Base-by-base conservation (phyloP, 2,888 invertebrate species). In the Drosophila emarginata region DNA sequence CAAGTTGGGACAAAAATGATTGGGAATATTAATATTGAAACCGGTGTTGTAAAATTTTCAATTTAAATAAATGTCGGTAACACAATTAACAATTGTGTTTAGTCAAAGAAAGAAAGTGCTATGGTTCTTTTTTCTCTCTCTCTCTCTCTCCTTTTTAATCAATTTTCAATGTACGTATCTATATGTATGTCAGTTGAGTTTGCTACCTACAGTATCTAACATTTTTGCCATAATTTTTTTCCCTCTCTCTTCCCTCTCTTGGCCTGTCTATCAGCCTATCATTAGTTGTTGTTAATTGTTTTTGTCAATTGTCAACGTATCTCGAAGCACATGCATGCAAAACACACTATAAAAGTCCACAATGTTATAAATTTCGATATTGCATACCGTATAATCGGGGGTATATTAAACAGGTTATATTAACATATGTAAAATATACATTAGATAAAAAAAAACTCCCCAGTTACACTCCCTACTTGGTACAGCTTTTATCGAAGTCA, bases 291-390 rank as follows among this genome's bases (percentile, higher is more conserved):
- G 84, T 72, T 83, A 80, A 80, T 80, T 78, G 67, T 70, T 83
- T 77, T 73, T 67, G 77, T 80, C 75, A 80, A 83, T 83, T 78
- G 77, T 54, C 70, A 74, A 68, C 56, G 59, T 54, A 52, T 39
- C 45, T 32, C 32, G 32, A 4, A 11, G 9, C 32, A 26, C 26
- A 26, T 9, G 32, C 32, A 32, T 26, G 26, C 26, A 26, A 26
- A 32, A 32, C 32, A 11, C 11, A 9, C 32, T 32, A 32, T 9
- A 21, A 37, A 37, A 37, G 37, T 4, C 37, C 12, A n/a, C 37
- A 37, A n/a, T 37, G n/a, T 37, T 37, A 37, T 37, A 37, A n/a
- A n/a, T 37, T 37, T 45, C 3, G 45, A 15, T 45, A 11, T 21
- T 6, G 21, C 11, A 45, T 15, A 45, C 40, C 40, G n/a, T 37